Evolutionary conservation across 1,140 invertebrate species (phyloP), one percentile per base, ranked within the genome.

Genomic region (Aphelinus certus): DNA sequence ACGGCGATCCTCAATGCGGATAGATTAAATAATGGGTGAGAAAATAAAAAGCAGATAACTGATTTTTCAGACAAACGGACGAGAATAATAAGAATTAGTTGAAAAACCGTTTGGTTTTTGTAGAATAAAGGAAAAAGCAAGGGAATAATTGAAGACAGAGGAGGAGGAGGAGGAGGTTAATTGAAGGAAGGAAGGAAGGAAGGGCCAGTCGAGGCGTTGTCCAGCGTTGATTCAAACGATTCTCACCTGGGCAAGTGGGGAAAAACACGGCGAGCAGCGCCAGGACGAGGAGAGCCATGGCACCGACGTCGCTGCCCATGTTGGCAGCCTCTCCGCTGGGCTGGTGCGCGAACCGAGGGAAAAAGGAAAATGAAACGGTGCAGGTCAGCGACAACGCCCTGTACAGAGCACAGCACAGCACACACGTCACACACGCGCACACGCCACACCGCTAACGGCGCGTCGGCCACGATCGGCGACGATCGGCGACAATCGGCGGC

Each of bases 321-420:
- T 73, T 73, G 5, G 2, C 42, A 3, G 51, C 3, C 6, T 26
- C 26, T 26, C 26, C 26, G 26, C 26, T 26, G 26, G 26, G 26
- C 26, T 26, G 26, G 26, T 26, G 26, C 26, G 26, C 0, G 26
- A 26, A 69, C 56, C 56, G 7, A 60, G 43, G 3, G 49, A 45
- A 10, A 42, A 48, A 56, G 51, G 60, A 3, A 45, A 73, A 66
- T 9, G 26, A 46, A 58, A 73, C 42, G 49, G 42, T 48, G 7
- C 7, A 55, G 53, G 26, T 46, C 42, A 62, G 9, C 63, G 65
- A 53, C 72, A 74, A 74, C 72, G 72, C 72, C 72, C 72, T 68
- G 56, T 53, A 67, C 10, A 48, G 3, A 26, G 26, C 26, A 26
- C 26, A 26, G 26, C 26, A 26, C 26, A 26, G 26, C 26, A 26